phyloP scores from a whole-genome alignment of 2,113 vertebrate genomes.

The Misgurnus mizolepis region DNA sequence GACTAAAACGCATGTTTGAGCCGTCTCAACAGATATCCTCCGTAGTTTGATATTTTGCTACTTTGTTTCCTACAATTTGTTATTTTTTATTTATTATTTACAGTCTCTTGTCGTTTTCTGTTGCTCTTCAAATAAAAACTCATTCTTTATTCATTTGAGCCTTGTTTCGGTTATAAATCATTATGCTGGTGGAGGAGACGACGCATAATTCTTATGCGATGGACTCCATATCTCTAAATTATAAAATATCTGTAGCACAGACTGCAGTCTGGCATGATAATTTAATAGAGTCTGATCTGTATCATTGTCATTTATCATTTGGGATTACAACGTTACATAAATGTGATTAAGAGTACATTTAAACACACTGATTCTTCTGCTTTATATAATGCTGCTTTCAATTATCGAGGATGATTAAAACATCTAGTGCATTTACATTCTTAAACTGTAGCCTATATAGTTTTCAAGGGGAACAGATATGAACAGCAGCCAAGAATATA shows the following conservation, averaged over 20 bases:
- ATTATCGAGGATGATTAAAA: slow-evolving; percentile 40
- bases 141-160: neutral
- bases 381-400: slow-evolving; percentile 29
- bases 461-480: neutral
- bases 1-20: no score
- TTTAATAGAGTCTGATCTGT: slow-evolving; percentile 33
- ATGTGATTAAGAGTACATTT: neutral
- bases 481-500: slow-evolving; percentile 16
- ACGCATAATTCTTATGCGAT: neutral
- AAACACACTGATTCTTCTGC: neutral
- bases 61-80: neutral
- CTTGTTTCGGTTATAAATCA: neutral
- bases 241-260: neutral
- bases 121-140: neutral
- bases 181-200: neutral
- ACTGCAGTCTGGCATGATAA: slow-evolving; percentile 4
- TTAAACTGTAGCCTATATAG: neutral
- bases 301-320: slow-evolving; percentile 20
- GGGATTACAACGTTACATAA: neutral
- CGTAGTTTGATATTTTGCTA: neutral
- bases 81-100: neutral
- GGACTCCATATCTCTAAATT: slow-evolving; percentile 1
- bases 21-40: no score
- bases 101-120: neutral
- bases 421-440: slow-evolving; percentile 9